Evolutionary conservation across 2,113 vertebrate genomes (phyloP), one percentile per base, ranked within the genome.

Genomic region (Elephantulus edwardii): DNA sequence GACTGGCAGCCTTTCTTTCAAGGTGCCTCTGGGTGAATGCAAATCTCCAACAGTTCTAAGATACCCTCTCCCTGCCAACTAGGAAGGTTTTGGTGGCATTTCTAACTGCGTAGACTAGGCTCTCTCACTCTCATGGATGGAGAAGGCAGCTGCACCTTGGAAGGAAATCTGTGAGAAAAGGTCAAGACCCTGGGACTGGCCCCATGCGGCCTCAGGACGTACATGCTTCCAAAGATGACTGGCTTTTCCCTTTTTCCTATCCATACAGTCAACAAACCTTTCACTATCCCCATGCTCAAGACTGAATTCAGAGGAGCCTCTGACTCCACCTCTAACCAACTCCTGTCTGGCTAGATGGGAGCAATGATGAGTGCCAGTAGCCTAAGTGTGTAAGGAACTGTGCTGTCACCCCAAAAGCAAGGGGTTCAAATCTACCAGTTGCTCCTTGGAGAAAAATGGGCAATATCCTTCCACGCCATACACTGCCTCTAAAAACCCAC

Each of bases 221-320:
- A 46, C 1, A 22, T 42, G 16, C 14, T 5, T 7, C 24, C 76
- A 1, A 6, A 2, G 4, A 4, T 4, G 12, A 30, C 30, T 22
- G 0, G 4, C 22, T 9, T 10, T 3, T 8, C 68, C 54, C 3
- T 19, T 12, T 3, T 19, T 56, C 30, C 54, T 6, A 58, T 60
- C 48, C 46, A 10, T 1, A 0, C 10, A 64, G 56, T 2, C 35
- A 10, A 16, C 5, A 16, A 5, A 2, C 5, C 3, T 10, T 5
- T 30, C 35, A 8, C 14, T 2, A 38, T 42, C 38, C 60, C 74
- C 26, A 22, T 26, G 44, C 56, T 64, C 6, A 3, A 42, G 48
- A 46, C 56, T 20, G 71, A 33, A 35, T 79, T 22, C 35, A 24
- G 16, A 48, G 33, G 0, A 50, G 35, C 35, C 70, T 42, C 22